These are phyloP conservation scores for Rhadinocentrus ornatus DNA, from an alignment of 2,797 vertebrate species.

Conservation along the genomic window DNA sequence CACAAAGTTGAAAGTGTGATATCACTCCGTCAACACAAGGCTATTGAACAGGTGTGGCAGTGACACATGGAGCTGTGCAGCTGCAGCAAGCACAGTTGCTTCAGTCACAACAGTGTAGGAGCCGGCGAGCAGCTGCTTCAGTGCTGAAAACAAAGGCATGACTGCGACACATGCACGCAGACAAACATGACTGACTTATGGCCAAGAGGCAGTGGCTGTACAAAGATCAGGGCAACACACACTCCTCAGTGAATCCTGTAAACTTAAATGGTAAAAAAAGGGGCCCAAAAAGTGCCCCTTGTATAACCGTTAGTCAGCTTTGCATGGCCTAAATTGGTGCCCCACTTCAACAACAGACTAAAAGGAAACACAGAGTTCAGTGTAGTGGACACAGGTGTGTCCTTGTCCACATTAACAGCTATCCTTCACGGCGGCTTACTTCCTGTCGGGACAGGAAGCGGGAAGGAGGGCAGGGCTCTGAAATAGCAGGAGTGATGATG, in stretches of 20 bases:
- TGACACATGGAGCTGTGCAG: conserved; percentile 69
- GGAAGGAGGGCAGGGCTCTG: conserved; percentile 52
- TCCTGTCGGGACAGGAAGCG: conserved; percentile 75
- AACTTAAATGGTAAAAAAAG: background rate
- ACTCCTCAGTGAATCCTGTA: background rate
- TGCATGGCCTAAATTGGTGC: conserved; percentile 5
- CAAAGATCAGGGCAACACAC: background rate
- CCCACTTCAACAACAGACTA: conserved; percentile 43
- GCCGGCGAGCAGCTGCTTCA: conserved; percentile 54
- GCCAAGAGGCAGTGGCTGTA: background rate
- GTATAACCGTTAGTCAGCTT: background rate
- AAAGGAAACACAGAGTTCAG: conserved; percentile 55
- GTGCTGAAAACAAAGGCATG: conserved; percentile 48
- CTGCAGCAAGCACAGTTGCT: conserved; percentile 65
- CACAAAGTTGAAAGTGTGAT: conserved; percentile 44
- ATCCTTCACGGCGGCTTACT: conserved; percentile 54
- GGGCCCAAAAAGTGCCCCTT: background rate
- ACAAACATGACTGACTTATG: conserved; percentile 5
- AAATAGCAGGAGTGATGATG: conserved; percentile 36
- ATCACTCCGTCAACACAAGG: conserved; percentile 62
- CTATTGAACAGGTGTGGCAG: conserved; percentile 64
- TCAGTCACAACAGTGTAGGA: conserved; percentile 60
- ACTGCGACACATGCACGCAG: conserved; percentile 28
- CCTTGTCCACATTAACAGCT: conserved; percentile 64
- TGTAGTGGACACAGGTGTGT: conserved; percentile 77